Evolutionary conservation across 1,140 invertebrate species (phyloP).

Genomic region (Phocides pigmalion): DNA sequence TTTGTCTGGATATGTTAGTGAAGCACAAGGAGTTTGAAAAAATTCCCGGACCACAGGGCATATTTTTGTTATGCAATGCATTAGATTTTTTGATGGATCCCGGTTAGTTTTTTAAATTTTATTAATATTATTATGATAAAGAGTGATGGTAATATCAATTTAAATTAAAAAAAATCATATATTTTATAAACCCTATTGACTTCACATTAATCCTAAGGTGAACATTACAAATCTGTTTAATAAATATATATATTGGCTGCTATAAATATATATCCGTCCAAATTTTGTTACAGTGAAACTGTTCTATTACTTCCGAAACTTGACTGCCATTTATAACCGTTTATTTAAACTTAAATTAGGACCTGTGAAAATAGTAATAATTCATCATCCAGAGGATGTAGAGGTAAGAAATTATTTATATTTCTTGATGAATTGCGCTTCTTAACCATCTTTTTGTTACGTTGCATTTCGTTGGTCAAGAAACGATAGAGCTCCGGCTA

Average conservation of each 20-base stretch:
- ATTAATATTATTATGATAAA: background rate
- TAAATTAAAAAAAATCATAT: no score
- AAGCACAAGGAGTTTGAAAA: conserved; percentile 45
- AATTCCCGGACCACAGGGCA: conserved; percentile 52
- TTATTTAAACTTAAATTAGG: conserved; percentile 51
- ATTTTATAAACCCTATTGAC: no score
- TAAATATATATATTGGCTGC: no score
- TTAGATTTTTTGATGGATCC: conserved; percentile 54
- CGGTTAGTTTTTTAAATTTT: conserved; percentile 41
- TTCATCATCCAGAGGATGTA: conserved; percentile 60
- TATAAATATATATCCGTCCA: no score
- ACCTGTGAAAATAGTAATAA: conserved; percentile 42
- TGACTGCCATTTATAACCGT: conserved; percentile 46
- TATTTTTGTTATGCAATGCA: conserved; percentile 54
- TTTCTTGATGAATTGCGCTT: no score
- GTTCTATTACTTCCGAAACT: conserved; percentile 46
- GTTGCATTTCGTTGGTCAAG: no score
- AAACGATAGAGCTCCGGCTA: no score
- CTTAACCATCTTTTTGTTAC: no score
- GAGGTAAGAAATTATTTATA: conserved; percentile 44
- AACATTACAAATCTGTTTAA: no score
- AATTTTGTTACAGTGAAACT: conserved; percentile 41
- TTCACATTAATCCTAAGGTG: no score
- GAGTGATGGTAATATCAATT: no score
- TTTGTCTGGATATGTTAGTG: background rate